Conservation (phyloP, 2,113 vertebrate species). For the Perca schrenkii region DNA sequence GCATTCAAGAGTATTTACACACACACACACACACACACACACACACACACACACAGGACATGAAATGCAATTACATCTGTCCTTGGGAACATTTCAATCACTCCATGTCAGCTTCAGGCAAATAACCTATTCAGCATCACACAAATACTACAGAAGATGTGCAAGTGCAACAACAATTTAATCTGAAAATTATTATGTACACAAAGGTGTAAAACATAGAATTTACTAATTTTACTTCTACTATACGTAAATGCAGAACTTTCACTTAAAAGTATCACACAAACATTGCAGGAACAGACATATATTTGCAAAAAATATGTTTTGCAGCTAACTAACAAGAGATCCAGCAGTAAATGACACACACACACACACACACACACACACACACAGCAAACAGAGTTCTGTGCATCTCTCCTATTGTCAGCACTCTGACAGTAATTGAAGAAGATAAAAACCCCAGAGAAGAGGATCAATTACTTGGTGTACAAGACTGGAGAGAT, state of each 20-base stretch:
- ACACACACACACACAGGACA: constrained; percentile 37
- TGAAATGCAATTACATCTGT: constrained; percentile 75
- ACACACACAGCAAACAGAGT: constrained; percentile 7
- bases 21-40: constrained; percentile 17
- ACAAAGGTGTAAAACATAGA: constrained; percentile 1
- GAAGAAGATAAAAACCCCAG: constrained; percentile 64
- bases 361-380: not conserved
- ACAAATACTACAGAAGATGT: constrained; percentile 6
- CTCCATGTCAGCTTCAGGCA: constrained; percentile 49
- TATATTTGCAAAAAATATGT: not conserved
- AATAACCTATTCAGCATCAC: constrained; percentile 62
- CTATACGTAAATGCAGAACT: not conserved
- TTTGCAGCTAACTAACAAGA: not conserved
- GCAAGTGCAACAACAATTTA: not conserved
- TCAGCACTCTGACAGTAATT: constrained; percentile 56
- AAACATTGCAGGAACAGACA: not conserved
- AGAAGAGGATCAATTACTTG: constrained; percentile 66
- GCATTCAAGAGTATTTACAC: not conserved
- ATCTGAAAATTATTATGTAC: constrained; percentile 18
- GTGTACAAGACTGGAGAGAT: constrained; percentile 57
- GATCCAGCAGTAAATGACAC: constrained; percentile 8
- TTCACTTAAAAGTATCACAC: not conserved
- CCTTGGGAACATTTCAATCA: constrained; percentile 71
- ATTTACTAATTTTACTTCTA: too few relatives aligned
- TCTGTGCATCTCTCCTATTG: constrained; percentile 35